Evolutionary conservation across 2,113 vertebrate genomes (phyloP).

Genomic region (Phrynosoma platyrhinos): DNA sequence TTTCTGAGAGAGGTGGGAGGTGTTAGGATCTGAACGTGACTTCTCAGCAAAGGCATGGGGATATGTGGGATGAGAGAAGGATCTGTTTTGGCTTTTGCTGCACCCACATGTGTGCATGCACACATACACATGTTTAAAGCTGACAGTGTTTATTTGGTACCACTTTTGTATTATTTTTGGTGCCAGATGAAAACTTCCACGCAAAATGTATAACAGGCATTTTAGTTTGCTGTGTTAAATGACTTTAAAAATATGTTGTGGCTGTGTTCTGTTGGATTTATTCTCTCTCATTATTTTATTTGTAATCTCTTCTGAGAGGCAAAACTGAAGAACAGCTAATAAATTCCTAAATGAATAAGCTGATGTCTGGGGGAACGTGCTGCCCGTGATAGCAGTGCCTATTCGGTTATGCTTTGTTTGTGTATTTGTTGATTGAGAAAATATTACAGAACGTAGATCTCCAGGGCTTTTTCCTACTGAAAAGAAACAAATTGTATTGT

Average conservation of each 20-base stretch:
- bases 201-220: neutral
- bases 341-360: neutral
- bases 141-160: neutral
- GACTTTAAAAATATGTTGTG: neutral
- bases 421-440: neutral
- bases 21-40: neutral
- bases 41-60: neutral
- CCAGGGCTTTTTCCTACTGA: neutral
- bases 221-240: neutral
- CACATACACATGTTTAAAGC: no score
- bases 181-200: neutral
- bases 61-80: neutral
- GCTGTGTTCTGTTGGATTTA: neutral
- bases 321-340: neutral
- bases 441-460: neutral
- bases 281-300: neutral
- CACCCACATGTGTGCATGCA: no score
- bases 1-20: neutral
- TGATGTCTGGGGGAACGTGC: neutral
- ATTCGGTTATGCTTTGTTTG: neutral
- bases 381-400: neutral
- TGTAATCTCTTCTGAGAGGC: neutral
- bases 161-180: neutral
- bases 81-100: no score
- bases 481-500: neutral